Conservation (phyloP, 30 jellyfish, hydroid and myxozoan species). For the Pelagia noctiluca region DNA sequence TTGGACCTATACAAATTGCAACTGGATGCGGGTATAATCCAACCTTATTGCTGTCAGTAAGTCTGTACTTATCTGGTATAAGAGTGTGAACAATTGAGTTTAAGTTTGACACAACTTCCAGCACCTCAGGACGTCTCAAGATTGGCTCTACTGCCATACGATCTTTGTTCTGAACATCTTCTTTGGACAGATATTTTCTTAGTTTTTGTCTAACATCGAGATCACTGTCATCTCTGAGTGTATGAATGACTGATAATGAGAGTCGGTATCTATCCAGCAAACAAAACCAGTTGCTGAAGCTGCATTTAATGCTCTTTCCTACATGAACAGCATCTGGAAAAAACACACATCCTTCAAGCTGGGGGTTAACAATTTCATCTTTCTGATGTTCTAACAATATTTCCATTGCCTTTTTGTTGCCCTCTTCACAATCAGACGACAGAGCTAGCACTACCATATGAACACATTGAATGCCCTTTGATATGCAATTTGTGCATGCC, state of each 20-base stretch:
- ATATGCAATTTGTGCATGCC: not conserved
- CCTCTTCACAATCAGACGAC: not conserved
- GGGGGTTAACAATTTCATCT: not conserved
- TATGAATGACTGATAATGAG: not conserved
- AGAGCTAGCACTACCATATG: not conserved
- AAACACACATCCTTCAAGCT: not conserved
- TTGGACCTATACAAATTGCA: not conserved
- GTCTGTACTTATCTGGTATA: not conserved
- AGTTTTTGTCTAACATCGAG: not conserved
- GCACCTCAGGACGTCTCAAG: not conserved
- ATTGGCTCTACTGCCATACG: not conserved
- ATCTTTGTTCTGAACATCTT: not conserved
- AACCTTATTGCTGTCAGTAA: not conserved
- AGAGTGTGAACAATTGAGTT: not conserved
- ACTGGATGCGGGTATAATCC: not conserved
- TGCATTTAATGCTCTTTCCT: not conserved
- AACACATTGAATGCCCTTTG: not conserved
- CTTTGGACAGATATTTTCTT: not conserved
- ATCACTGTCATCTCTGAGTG: not conserved
- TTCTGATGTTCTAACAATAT: too few relatives aligned
- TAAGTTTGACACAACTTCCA: not conserved
- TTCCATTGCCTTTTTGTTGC: not conserved
- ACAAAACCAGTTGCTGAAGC: not conserved
- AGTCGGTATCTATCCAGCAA: not conserved
- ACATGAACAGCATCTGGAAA: not conserved